Conservation (phyloP, 2,888 invertebrate genomes). For the Dasypogon diadema region DNA sequence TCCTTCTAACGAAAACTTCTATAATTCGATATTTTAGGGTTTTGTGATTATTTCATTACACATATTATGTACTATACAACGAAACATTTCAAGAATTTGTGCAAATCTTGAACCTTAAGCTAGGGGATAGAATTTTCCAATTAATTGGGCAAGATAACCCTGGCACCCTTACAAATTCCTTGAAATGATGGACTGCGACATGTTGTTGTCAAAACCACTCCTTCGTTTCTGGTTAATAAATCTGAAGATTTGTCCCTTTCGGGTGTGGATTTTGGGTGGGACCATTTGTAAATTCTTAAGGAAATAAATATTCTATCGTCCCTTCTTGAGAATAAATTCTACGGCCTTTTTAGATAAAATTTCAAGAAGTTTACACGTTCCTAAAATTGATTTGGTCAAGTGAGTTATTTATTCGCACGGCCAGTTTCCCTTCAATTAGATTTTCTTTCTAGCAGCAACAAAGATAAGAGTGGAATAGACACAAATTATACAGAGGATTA, state of each 20-base stretch:
- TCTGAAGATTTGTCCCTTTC: conserved; percentile 31
- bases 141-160: conserved; percentile 21
- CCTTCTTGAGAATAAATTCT: not conserved
- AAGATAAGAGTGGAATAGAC: too few relatives aligned
- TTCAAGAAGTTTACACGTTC: not conserved
- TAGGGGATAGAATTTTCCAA: conserved; percentile 15
- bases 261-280: conserved; percentile 16
- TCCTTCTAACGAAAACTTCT: too few relatives aligned
- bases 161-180: conserved; percentile 6
- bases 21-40: not conserved
- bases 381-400: too few relatives aligned
- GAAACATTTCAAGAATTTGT: not conserved
- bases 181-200: conserved; percentile 20
- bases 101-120: not conserved
- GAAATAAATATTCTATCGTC: conserved; percentile 23
- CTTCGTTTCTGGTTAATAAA: conserved; percentile 21
- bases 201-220: conserved; percentile 26
- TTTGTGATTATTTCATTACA: not conserved
- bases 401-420: too few relatives aligned
- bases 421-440: too few relatives aligned
- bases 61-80: not conserved
- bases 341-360: conserved; percentile 11
- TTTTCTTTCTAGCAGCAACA: too few relatives aligned
- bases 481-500: too few relatives aligned
- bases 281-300: conserved; percentile 22